Conservation (phyloP, 2,888 invertebrate genomes). For the Diadegma fenestrale region DNA sequence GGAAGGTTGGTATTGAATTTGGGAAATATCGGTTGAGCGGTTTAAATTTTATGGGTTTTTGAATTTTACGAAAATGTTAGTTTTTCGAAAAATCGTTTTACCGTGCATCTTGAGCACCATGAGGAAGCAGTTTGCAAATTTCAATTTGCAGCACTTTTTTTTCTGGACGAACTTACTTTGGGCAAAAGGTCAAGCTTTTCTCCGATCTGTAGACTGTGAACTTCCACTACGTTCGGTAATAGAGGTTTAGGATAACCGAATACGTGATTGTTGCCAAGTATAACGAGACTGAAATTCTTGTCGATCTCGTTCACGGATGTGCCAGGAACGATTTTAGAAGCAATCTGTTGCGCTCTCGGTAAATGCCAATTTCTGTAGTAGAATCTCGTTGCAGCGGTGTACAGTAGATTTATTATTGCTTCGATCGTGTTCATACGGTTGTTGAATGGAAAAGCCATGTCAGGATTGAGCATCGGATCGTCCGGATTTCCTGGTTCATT, state of each 20-base stretch:
- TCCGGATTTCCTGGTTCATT: conserved; percentile 80
- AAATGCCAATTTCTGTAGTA: conserved; percentile 80
- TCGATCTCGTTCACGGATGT: conserved; percentile 77
- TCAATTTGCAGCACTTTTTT: no score
- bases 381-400: conserved; percentile 78
- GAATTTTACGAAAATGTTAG: no score
- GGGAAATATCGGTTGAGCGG: no score
- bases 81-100: no score
- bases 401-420: conserved; percentile 77
- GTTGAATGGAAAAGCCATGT: conserved; percentile 81
- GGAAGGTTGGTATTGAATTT: no score
- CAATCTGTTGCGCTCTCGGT: conserved; percentile 77
- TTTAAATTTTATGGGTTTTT: no score
- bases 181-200: conserved; percentile 72
- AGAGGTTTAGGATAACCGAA: conserved; percentile 81
- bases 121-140: no score
- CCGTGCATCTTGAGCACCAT: no score
- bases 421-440: conserved; percentile 78
- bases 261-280: conserved; percentile 81
- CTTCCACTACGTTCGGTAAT: conserved; percentile 80
- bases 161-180: conserved; percentile 70
- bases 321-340: conserved; percentile 74
- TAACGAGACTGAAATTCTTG: conserved; percentile 80
- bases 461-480: conserved; percentile 80
- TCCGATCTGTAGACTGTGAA: conserved; percentile 80